Percentiles rank a stretch among this genome's conserved stretches.
Conservation (phyloP, 2,888 invertebrate genomes). For the Torymus auratus region DNA sequence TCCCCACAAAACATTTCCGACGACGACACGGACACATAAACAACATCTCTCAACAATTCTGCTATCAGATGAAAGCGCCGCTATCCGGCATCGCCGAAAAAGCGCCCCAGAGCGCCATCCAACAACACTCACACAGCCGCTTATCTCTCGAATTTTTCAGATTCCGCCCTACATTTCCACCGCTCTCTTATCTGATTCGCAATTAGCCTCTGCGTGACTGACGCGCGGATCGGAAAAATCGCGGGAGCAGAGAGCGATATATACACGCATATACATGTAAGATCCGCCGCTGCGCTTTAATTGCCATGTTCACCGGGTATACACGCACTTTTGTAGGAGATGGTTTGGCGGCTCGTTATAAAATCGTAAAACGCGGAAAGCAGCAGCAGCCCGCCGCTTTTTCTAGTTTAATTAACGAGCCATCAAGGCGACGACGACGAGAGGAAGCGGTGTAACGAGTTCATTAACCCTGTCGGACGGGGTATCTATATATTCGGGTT, state of each 20-base stretch:
- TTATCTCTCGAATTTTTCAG: constrained; percentile 7
- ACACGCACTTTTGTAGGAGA: background rate
- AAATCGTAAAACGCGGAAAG: constrained; percentile 39
- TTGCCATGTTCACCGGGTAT: background rate
- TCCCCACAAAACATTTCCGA: too few species aligned
- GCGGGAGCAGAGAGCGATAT: too few species aligned
- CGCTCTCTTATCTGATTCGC: constrained; percentile 13
- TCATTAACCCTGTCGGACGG: constrained; percentile 24
- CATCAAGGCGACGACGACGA: constrained; percentile 20
- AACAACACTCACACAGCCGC: too few species aligned
- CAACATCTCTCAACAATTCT: too few species aligned
- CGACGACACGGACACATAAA: too few species aligned
- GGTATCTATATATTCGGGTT: too few species aligned
- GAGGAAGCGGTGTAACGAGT: constrained; percentile 26
- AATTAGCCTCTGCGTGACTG: constrained; percentile 2
- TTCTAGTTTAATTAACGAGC: constrained; percentile 42
- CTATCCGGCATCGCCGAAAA: too few species aligned
- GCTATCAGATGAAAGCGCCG: too few species aligned
- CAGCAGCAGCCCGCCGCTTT: too few species aligned
- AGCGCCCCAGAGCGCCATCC: too few species aligned
- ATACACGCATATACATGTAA: too few species aligned
- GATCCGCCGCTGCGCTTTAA: too few species aligned
- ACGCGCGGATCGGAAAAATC: constrained; percentile 3
- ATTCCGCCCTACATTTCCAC: background rate
- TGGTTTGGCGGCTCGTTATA: constrained; percentile 27